Percentiles rank a stretch among this genome's conserved stretches.
These are phyloP conservation scores for Agrotis exclamationis DNA, from an alignment of 2,888 invertebrate species.

Conservation along the genomic window DNA sequence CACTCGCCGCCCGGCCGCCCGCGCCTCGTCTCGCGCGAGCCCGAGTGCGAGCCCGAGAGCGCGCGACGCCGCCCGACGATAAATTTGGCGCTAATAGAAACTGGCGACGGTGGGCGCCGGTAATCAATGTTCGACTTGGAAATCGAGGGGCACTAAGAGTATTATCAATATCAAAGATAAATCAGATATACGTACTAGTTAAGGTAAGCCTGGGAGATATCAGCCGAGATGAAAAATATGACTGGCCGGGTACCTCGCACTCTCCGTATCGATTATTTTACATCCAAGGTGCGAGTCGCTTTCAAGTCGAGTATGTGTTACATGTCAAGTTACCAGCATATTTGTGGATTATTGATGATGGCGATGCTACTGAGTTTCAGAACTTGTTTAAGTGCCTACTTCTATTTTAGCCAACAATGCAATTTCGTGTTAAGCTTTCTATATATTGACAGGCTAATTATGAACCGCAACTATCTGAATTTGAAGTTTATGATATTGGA, in stretches of 20 bases:
- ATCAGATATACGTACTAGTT: conserved; percentile 50
- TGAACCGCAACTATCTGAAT: neutral
- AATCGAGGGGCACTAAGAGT: conserved; percentile 80
- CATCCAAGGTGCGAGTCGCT: conserved; percentile 63
- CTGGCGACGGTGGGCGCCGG: conserved; percentile 85
- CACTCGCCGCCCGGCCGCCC: conserved; percentile 77
- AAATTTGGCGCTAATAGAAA: conserved; percentile 90
- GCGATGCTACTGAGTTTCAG: conserved; percentile 4
- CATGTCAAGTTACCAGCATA: conserved; percentile 43
- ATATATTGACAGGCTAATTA: conserved; percentile 17
- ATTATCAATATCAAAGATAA: conserved; percentile 72
- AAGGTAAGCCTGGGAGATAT: conserved; percentile 44
- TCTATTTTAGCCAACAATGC: neutral
- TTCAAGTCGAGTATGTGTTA: conserved; percentile 47
- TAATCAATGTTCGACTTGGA: conserved; percentile 89
- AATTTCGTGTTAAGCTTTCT: neutral
- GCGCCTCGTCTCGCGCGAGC: conserved; percentile 62
- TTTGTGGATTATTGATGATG: conserved; percentile 42
- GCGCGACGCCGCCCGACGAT: conserved; percentile 87
- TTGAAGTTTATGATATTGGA: neutral
- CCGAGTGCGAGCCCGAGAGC: conserved; percentile 73
- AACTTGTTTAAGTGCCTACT: conserved; percentile 2
- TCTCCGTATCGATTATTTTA: conserved; percentile 66
- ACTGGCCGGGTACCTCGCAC: conserved; percentile 43
- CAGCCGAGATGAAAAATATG: conserved; percentile 49